Evolutionary conservation across 2,888 invertebrate species (phyloP).

Genomic region (Orchesella flavescens): DNA sequence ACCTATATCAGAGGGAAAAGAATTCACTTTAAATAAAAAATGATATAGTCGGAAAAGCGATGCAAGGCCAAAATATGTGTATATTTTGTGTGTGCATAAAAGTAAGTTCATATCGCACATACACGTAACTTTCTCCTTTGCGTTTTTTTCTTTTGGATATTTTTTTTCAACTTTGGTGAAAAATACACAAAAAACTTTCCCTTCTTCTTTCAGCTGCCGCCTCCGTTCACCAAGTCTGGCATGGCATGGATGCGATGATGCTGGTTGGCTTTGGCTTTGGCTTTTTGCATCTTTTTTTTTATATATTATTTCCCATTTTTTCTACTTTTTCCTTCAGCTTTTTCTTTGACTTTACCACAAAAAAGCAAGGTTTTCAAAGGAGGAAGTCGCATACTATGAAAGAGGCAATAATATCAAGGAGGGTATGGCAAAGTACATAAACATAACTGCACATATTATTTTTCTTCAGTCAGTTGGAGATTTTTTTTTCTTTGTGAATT

Average conservation of each 20-base stretch:
- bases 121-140: background rate
- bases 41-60: background rate
- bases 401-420: slow-evolving; percentile 39
- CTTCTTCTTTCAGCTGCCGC: background rate
- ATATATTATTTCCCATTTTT: slow-evolving; percentile 40
- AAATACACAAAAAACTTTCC: background rate
- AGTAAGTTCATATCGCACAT: background rate
- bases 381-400: slow-evolving; percentile 9
- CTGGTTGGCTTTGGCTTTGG: too few relatives aligned
- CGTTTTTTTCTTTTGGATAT: background rate
- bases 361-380: slow-evolving; percentile 7
- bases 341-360: slow-evolving; percentile 16
- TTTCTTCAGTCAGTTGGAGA: slow-evolving; percentile 36
- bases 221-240: background rate
- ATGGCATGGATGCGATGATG: too few relatives aligned
- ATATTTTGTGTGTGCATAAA: background rate
- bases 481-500: slow-evolving; percentile 28
- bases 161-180: background rate
- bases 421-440: background rate
- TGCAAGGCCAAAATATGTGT: background rate
- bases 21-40: background rate
- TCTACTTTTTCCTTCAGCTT: slow-evolving; percentile 6
- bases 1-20: background rate
- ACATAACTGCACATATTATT: slow-evolving; percentile 34
- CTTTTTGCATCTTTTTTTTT: slow-evolving; percentile 26